phyloP scores from a whole-genome alignment of 2,888 invertebrate genomes.

The Nemoura dubitans region DNA sequence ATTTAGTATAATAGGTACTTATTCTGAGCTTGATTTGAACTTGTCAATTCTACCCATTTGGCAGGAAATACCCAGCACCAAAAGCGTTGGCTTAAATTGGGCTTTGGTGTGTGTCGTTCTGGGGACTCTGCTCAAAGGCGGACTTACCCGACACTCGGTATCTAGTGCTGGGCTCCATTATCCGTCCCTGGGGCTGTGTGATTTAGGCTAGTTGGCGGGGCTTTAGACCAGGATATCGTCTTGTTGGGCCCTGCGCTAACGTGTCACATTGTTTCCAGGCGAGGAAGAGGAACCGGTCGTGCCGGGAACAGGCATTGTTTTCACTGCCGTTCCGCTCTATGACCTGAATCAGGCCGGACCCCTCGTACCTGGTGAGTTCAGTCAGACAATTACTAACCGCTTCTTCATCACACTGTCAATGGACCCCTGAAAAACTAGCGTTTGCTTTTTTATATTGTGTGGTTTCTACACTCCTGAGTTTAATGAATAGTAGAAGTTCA shows the following conservation, averaged over 20 bases:
- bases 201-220: not conserved
- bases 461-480: too few relatives aligned
- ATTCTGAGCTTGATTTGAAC: not conserved
- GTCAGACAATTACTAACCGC: not conserved
- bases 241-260: conserved; percentile 20
- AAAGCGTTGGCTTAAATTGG: not conserved
- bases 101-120: too few relatives aligned
- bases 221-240: not conserved
- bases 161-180: not conserved
- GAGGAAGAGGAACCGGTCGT: conserved; percentile 40
- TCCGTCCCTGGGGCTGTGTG: not conserved
- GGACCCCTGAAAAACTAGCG: too few relatives aligned
- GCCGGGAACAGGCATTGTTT: conserved; percentile 60
- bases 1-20: not conserved
- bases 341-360: conserved; percentile 88
- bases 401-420: too few relatives aligned
- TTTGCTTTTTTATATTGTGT: too few relatives aligned
- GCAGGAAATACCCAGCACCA: not conserved
- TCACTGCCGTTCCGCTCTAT: conserved; percentile 77
- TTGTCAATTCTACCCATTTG: not conserved
- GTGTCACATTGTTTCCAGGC: conserved; percentile 47
- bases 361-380: conserved; percentile 76
- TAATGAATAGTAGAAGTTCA: too few relatives aligned
- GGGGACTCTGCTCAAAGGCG: too few relatives aligned
- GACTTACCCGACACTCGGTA: too few relatives aligned